Evolutionary conservation across 92 coral and sea anemone genomes (phyloP), one percentile per base, ranked within the genome.

Genomic region (Chrysogorgia sp.): DNA sequence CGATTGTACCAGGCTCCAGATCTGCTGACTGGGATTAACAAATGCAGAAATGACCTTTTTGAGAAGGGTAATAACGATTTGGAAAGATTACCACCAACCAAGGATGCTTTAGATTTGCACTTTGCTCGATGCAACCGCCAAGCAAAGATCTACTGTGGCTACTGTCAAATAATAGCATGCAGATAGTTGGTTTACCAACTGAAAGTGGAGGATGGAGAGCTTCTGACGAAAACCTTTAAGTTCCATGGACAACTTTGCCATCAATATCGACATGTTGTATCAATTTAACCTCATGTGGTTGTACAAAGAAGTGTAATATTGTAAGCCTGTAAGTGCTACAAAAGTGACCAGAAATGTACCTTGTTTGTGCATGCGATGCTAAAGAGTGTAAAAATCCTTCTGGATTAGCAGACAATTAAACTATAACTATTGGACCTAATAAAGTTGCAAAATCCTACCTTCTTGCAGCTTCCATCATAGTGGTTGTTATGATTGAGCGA

Each of bases 21-120:
- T 68, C 59, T 34, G 23, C 59, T 22, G 29, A 58, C 58, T 47
- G 75, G 75, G n/a, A 52, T 68, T 12, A 68, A 68, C 37, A 25
- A 68, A 48, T 68, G 75, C 25, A 68, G 75, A 68, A 20, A 37
- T 10, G 75, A 68, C n/a, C 59, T 43, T 22, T 68, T 68, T 47
- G 35, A 68, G 23, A 68, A 31, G 43, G 75, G 75, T 7, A 68
- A 25, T 24, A 68, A 43, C 25, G 75, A 68, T n/a, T 40, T 68
- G 15, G 75, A 68, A 30, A 68, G 43, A 28, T n/a, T 68, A 50
- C 75, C 75, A 17, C 21, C 17, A 52, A 52, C 26, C 6, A 52
- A 52, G 26, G 59, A 52, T 17, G 59, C 21, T 52, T 52, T 52
- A 5, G 59, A 52, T 17, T 52, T 52, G 20, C 59, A 17, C 17